Evolutionary conservation across 2,113 vertebrate genomes (phyloP).

Genomic region (Microcebus griseorufus): DNA sequence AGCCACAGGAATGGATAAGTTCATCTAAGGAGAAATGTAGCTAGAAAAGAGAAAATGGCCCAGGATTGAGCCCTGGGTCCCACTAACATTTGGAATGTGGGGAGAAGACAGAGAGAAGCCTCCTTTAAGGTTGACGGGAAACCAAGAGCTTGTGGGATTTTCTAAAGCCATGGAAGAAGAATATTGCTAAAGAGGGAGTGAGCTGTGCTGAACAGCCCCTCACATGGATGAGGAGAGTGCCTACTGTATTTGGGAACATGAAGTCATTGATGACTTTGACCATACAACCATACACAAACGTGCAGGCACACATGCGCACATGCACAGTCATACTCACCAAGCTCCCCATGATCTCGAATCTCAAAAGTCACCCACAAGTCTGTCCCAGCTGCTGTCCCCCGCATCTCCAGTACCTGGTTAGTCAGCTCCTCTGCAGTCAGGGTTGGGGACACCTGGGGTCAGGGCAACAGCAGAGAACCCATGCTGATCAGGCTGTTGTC

Average conservation of each 20-base stretch:
- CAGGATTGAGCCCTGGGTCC: neutral
- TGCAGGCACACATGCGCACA: neutral
- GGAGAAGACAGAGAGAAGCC: neutral
- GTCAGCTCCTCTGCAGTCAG: slow-evolving; percentile 97
- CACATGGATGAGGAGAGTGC: neutral
- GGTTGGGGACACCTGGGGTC: slow-evolving; percentile 93
- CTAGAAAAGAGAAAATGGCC: neutral
- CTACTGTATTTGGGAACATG: neutral
- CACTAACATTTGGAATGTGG: neutral
- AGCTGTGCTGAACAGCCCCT: neutral
- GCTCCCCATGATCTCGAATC: slow-evolving; percentile 93
- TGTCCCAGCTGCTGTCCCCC: slow-evolving; percentile 90
- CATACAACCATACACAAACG: neutral
- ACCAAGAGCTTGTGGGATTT: neutral
- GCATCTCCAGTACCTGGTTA: slow-evolving; percentile 97
- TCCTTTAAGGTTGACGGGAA: neutral
- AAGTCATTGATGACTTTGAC: neutral
- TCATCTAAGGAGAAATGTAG: neutral
- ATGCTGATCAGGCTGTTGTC: neutral
- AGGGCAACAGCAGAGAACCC: neutral
- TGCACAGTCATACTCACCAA: slow-evolving; percentile 87
- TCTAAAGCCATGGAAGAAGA: neutral
- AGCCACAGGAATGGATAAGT: neutral
- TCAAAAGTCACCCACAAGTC: slow-evolving; percentile 97
- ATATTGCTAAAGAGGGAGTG: neutral